Percentiles rank a stretch among this genome's conserved stretches.
phyloP scores from a whole-genome alignment of 2,888 invertebrate species.

The Abrostola tripartita region DNA sequence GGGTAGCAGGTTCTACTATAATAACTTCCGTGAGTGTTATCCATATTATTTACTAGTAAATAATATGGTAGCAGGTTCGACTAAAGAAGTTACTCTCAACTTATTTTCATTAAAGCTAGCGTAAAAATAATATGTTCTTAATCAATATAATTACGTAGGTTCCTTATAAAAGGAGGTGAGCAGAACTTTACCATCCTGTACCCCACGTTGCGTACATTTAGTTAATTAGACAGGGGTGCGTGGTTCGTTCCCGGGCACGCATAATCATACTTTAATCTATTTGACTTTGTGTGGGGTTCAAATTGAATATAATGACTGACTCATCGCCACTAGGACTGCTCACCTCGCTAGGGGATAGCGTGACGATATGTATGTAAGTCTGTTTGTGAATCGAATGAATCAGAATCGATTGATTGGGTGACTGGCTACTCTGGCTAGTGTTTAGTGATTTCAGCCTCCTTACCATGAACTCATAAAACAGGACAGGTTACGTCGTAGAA shows the following conservation, averaged over 20 bases:
- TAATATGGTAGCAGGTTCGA: no score
- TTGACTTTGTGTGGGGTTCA: slow-evolving; percentile 55
- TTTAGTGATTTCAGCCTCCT: no score
- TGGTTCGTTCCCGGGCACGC: slow-evolving; percentile 46
- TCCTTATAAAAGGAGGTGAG: not conserved
- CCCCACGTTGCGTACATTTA: slow-evolving; percentile 64
- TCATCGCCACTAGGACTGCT: slow-evolving; percentile 42
- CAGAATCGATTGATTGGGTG: not conserved
- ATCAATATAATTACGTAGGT: not conserved
- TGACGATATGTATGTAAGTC: slow-evolving; percentile 20
- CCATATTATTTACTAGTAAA: no score
- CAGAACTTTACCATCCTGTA: slow-evolving; percentile 32
- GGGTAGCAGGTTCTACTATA: no score
- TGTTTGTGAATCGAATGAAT: not conserved
- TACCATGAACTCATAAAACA: no score
- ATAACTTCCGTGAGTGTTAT: no score
- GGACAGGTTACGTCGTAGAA: no score
- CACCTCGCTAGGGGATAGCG: slow-evolving; percentile 30
- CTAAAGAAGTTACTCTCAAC: no score
- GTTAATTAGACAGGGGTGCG: slow-evolving; percentile 70
- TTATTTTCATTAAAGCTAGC: no score
- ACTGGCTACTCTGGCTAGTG: not conserved
- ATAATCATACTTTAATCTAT: slow-evolving; percentile 56
- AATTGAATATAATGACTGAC: slow-evolving; percentile 59
- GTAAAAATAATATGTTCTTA: no score